These are phyloP conservation scores for Chionis minor DNA, from an alignment of 2,113 vertebrate species.

Conservation along the genomic window DNA sequence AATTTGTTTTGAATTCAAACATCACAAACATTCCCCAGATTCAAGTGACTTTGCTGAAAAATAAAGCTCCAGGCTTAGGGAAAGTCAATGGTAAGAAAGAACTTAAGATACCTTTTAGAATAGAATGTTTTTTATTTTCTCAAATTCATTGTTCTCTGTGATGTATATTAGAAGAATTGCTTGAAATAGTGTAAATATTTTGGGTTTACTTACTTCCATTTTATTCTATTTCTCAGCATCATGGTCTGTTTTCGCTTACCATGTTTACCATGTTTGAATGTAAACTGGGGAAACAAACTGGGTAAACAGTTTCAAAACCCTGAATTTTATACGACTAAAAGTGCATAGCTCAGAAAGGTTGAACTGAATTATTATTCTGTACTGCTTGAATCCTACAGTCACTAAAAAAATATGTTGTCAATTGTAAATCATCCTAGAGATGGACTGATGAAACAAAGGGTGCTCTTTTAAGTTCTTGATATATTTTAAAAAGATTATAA, in stretches of 20 bases:
- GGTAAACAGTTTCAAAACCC: not conserved
- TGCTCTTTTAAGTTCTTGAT: not conserved
- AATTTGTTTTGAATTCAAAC: constrained; percentile 96
- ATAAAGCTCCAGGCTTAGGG: constrained; percentile 94
- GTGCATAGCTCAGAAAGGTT: not conserved
- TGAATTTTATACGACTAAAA: not conserved
- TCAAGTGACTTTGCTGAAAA: constrained; percentile 97
- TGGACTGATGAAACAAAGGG: not conserved
- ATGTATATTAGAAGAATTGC: not conserved
- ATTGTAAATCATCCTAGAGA: not conserved
- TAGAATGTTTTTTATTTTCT: not conserved
- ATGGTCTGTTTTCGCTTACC: not conserved
- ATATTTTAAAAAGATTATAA: not conserved
- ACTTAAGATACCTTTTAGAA: not conserved
- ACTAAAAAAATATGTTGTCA: not conserved
- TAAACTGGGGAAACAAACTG: not conserved
- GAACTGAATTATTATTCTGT: not conserved
- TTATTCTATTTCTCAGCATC: not conserved
- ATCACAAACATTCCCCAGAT: constrained; percentile 98
- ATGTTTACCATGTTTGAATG: not conserved
- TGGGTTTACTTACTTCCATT: not conserved
- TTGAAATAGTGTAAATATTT: not conserved
- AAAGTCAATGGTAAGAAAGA: constrained; percentile 92
- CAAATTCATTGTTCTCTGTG: not conserved
- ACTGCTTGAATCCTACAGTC: not conserved